A percentile compares a stretch with the other conserved stretches of the same genome.
Evolutionary conservation across 2,888 invertebrate genomes (phyloP).

Genomic region (Galerucella calmariensis): DNA sequence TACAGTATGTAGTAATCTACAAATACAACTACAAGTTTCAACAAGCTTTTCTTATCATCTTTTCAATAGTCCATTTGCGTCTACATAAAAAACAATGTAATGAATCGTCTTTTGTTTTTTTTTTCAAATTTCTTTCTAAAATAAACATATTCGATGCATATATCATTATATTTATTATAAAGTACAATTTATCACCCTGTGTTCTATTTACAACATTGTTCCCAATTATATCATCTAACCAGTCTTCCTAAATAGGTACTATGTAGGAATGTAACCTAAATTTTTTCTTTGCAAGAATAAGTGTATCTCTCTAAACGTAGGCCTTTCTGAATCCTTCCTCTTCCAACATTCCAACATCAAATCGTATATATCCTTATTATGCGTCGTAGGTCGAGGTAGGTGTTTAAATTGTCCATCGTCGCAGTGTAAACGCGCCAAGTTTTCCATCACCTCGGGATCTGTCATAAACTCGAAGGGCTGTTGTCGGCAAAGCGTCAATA

Average conservation of each 20-base stretch:
- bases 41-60: background rate
- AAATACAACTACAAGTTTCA: background rate
- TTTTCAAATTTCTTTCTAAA: conserved; percentile 7
- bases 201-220: conserved; percentile 64
- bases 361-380: conserved; percentile 80
- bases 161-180: conserved; percentile 14
- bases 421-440: conserved; percentile 77
- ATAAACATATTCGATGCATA: conserved; percentile 19
- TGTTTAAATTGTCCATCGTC: conserved; percentile 72
- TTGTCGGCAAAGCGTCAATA: conserved; percentile 80
- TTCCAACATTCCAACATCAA: conserved; percentile 90
- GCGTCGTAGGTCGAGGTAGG: conserved; percentile 72
- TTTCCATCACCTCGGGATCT: conserved; percentile 84
- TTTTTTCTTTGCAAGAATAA: conserved; percentile 82
- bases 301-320: conserved; percentile 84
- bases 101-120: background rate
- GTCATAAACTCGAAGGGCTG: conserved; percentile 81
- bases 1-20: background rate
- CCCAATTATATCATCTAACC: conserved; percentile 55
- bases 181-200: conserved; percentile 62
- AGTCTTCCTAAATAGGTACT: conserved; percentile 61
- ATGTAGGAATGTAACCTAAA: conserved; percentile 71
- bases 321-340: conserved; percentile 78
- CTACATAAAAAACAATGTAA: background rate
- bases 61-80: background rate